Base-by-base conservation (phyloP, 1,140 invertebrate species). In the Semibalanus balanoides region DNA sequence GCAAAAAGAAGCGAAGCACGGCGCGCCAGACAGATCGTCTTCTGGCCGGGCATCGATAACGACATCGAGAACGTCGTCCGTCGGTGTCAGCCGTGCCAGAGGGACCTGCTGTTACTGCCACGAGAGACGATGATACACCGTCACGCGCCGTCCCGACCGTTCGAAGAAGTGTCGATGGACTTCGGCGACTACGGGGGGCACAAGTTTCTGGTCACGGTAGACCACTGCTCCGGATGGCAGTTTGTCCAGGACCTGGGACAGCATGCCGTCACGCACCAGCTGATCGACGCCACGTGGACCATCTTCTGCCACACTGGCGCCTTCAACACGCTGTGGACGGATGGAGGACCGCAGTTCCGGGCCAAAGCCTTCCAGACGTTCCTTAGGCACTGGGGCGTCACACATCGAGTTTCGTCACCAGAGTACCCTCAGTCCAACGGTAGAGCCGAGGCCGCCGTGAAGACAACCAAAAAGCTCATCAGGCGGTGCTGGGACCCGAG, bases 111-210 rank as follows among this genome's bases (percentile, higher is more conserved):
- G 7, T 28, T 64, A 14, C 76, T 78, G 31, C 35, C 69, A 43
- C 64, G 74, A 22, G 77, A 79, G 51, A 76, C 79, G 28, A 35
- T 82, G 14, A 51, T 14, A 30, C 78, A 78, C 27, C 78, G 81
- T 73, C 35, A 71, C 0, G 77, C 78, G 75, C 78, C 77, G 0
- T 74, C 78, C 27, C 25, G 69, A 29, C 81, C 81, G 9, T 82
- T 80, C 75, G 79, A 81, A 43, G 80, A 79, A 69, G 70, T 82
- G 25, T 78, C 79, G 14, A 74, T 77, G 9, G 79, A 82, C 74
- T 75, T 82, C 11, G 80, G 79, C 69, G 70, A 77, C 43, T 71
- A 81, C 11, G 75, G 78, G 71, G 76, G 77, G 17, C 75, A 74
- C 74, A 22, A 76, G 0, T 83, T 81, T 40, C 69, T 82, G 0